These are phyloP conservation scores for zebrafish (Danio rerio) DNA, from an alignment of 2,113 vertebrate genomes.

Conservation along the genomic window DNA sequence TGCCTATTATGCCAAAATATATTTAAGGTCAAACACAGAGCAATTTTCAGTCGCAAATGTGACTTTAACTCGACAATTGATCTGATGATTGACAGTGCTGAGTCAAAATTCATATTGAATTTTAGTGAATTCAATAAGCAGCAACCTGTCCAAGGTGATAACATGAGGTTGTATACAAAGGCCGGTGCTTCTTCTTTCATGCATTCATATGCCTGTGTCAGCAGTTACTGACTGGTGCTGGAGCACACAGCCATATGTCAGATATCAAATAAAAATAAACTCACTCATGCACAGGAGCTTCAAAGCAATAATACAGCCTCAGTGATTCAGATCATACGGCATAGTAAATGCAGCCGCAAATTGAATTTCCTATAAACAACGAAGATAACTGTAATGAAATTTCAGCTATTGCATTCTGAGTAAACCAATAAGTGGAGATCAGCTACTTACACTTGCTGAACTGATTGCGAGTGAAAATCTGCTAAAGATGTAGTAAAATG, in stretches of 20 bases:
- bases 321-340: neutral
- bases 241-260: neutral
- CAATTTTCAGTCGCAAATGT: neutral
- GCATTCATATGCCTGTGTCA: neutral
- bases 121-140: constrained; percentile 60
- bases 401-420: neutral
- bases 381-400: neutral
- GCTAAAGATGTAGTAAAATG: neutral
- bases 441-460: neutral
- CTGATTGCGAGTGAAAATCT: neutral
- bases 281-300: neutral
- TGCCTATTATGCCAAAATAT: no score
- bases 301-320: neutral
- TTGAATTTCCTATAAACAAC: neutral
- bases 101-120: constrained; percentile 66
- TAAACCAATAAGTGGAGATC: neutral
- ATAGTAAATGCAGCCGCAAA: neutral
- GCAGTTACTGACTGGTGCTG: neutral
- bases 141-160: constrained; percentile 8
- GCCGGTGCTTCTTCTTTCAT: constrained; percentile 34
- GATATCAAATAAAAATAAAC: neutral
- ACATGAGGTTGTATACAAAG: constrained; percentile 18
- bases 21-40: neutral
- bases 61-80: neutral
- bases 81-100: neutral